These are phyloP conservation scores for Athalia cordata DNA, from an alignment of 2,888 invertebrate species.

Conservation along the genomic window DNA sequence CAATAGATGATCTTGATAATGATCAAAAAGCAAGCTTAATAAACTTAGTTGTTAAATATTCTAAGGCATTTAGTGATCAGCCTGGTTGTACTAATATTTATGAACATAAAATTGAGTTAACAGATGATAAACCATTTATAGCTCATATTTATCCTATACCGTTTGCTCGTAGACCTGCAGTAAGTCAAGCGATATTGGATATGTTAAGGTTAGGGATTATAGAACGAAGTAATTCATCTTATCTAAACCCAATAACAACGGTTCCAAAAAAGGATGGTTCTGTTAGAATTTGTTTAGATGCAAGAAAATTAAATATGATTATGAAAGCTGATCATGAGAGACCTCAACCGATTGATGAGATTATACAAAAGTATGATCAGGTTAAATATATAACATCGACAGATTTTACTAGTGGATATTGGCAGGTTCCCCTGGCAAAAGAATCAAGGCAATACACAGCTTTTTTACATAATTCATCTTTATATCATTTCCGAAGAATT, in stretches of 20 bases:
- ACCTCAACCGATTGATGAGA: slow-evolving; percentile 52
- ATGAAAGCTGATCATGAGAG: slow-evolving; percentile 58
- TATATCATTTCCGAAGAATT: slow-evolving; percentile 54
- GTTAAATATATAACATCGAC: slow-evolving; percentile 49
- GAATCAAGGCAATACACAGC: slow-evolving; percentile 51
- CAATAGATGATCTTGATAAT: background rate
- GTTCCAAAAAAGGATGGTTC: slow-evolving; percentile 59
- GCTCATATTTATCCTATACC: background rate
- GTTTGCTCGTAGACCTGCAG: background rate
- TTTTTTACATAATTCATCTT: slow-evolving; percentile 49
- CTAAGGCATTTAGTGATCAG: background rate
- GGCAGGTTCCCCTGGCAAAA: slow-evolving; percentile 53
- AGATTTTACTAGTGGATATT: slow-evolving; percentile 56
- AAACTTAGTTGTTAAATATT: background rate
- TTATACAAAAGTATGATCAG: slow-evolving; percentile 51
- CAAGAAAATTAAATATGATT: slow-evolving; percentile 56
- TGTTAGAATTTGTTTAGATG: slow-evolving; percentile 60
- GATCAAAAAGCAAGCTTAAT: background rate
- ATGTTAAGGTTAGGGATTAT: background rate
- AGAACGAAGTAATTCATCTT: background rate
- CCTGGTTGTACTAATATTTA: background rate
- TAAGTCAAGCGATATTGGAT: background rate
- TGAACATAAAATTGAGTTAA: background rate
- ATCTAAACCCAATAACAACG: slow-evolving; percentile 54
- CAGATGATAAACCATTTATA: background rate